Conservation (phyloP, 2,888 invertebrate genomes). For the Gymnosoma rotundatum region DNA sequence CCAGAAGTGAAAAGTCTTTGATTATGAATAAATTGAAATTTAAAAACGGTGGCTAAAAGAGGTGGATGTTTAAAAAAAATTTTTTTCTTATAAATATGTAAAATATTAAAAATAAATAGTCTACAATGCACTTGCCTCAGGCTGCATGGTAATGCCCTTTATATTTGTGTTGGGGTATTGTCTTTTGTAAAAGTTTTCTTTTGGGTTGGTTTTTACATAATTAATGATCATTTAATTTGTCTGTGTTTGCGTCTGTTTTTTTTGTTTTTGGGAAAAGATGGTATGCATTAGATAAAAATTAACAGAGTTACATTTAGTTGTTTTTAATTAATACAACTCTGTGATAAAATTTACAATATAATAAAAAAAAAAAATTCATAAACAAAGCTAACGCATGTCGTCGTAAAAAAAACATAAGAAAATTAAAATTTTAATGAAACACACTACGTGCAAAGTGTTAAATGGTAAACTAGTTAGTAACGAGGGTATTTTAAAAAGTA, state of each 20-base stretch:
- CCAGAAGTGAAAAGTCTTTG: slow-evolving; percentile 65
- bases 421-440: not conserved
- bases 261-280: slow-evolving; percentile 43
- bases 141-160: not conserved
- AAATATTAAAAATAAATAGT: slow-evolving; percentile 5
- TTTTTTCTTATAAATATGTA: slow-evolving; percentile 16
- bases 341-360: slow-evolving; percentile 30
- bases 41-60: slow-evolving; percentile 65
- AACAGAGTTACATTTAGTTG: slow-evolving; percentile 62
- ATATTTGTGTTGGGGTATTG: too few species aligned
- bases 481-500: too few species aligned
- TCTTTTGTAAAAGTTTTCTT: too few species aligned
- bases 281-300: slow-evolving; percentile 65
- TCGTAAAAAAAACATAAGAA: slow-evolving; percentile 6
- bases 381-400: slow-evolving; percentile 19
- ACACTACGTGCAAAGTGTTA: too few species aligned
- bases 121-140: slow-evolving; percentile 59
- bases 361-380: slow-evolving; percentile 33
- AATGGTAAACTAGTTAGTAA: too few species aligned
- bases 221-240: slow-evolving; percentile 61
- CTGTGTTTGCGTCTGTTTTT: not conserved
- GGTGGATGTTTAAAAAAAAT: slow-evolving; percentile 45
- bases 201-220: slow-evolving; percentile 45
- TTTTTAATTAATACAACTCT: slow-evolving; percentile 67
- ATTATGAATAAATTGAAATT: slow-evolving; percentile 33